Percentiles rank a stretch among this genome's conserved stretches.
Conservation (phyloP, 2,888 invertebrate species). For the Graphium colonna region DNA sequence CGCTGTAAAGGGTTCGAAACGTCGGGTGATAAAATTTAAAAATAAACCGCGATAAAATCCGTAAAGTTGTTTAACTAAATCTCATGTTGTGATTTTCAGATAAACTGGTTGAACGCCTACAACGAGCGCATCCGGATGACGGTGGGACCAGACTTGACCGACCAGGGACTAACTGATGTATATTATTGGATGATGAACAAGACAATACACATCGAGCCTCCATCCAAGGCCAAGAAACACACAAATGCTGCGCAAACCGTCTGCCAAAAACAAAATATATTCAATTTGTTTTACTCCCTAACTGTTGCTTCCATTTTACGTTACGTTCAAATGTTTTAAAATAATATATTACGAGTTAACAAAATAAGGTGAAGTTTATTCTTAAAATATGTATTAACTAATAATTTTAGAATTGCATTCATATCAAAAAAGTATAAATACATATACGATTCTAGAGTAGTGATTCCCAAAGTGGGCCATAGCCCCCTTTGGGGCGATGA, state of each 20-base stretch:
- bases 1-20: too few species aligned
- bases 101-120: slow-evolving; percentile 89
- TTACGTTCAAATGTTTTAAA: neutral
- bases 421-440: too few species aligned
- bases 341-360: too few species aligned
- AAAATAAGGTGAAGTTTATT: too few species aligned
- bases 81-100: slow-evolving; percentile 87
- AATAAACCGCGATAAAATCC: too few species aligned
- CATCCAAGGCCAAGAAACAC: slow-evolving; percentile 44
- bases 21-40: too few species aligned
- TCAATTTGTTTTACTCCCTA: neutral
- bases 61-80: too few species aligned
- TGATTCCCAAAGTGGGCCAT: too few species aligned
- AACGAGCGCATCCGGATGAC: slow-evolving; percentile 85
- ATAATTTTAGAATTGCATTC: too few species aligned
- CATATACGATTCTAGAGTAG: too few species aligned
- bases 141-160: slow-evolving; percentile 87
- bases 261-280: neutral
- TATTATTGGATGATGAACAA: slow-evolving; percentile 93
- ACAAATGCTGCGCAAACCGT: slow-evolving; percentile 18
- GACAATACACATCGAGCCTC: slow-evolving; percentile 81
- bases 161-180: slow-evolving; percentile 84
- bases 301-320: neutral
- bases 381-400: too few species aligned
- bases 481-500: too few species aligned